phyloP scores from a whole-genome alignment of 2,113 vertebrate genomes.

The Myxocyprinus asiaticus region DNA sequence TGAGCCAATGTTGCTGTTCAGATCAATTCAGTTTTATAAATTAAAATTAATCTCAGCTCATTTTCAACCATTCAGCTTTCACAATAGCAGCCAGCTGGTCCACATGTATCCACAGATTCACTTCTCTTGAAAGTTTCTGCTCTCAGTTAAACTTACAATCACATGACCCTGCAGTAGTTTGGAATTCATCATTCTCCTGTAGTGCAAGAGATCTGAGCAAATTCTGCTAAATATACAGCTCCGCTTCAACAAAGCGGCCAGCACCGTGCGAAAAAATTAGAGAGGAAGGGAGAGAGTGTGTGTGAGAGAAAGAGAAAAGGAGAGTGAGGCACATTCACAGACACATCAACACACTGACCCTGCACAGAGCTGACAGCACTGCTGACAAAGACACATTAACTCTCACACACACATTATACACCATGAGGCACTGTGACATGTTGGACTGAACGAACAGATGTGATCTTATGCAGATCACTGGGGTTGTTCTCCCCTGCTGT shows the following conservation, averaged over 20 bases:
- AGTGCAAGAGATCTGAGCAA: constrained; percentile 34
- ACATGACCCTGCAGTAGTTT: constrained; percentile 8
- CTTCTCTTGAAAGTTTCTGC: background rate
- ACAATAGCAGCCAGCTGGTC: background rate
- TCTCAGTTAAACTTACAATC: background rate
- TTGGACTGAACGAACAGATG: constrained; percentile 38
- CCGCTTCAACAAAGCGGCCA: constrained; percentile 16
- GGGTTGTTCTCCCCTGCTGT: constrained; percentile 11
- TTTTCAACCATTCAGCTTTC: too few relatives aligned
- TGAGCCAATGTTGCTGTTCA: too few relatives aligned
- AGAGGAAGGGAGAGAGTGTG: background rate
- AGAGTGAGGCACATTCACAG: constrained; percentile 39
- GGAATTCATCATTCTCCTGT: constrained; percentile 5
- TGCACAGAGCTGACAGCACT: constrained; percentile 44
- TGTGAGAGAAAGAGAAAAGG: constrained; percentile 45
- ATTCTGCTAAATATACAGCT: constrained; percentile 41
- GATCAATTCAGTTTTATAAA: too few relatives aligned
- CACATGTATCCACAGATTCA: background rate
- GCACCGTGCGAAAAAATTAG: constrained; percentile 21
- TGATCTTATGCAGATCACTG: constrained; percentile 29
- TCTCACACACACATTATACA: background rate
- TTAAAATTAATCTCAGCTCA: too few relatives aligned
- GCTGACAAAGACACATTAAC: constrained; percentile 45
- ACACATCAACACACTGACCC: constrained; percentile 46
- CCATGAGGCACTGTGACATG: constrained; percentile 37